Evolutionary conservation across 92 coral and sea anemone genomes (phyloP).

Genomic region (Zoanthus solanderi): DNA sequence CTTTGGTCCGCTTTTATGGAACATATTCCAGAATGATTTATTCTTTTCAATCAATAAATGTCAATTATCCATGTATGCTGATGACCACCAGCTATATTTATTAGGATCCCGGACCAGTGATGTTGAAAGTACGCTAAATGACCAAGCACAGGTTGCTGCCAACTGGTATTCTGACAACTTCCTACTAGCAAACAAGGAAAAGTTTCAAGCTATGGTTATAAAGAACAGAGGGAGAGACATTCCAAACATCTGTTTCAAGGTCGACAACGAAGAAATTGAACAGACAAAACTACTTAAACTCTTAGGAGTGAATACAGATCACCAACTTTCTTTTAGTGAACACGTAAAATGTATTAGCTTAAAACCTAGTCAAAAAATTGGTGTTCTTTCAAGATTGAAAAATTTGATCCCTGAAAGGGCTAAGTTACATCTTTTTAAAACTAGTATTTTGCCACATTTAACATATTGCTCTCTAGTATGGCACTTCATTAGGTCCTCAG

Average conservation of each 20-base stretch:
- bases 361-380: no score
- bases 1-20: constrained; percentile 49
- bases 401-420: no score
- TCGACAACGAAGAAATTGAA: constrained; percentile 38
- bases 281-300: constrained; percentile 39
- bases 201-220: no score
- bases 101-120: neutral
- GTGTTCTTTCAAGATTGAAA: no score
- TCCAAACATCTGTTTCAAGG: constrained; percentile 25
- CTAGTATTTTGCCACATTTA: neutral
- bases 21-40: constrained; percentile 49
- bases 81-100: constrained; percentile 35
- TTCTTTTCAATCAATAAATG: constrained; percentile 14
- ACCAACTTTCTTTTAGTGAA: constrained; percentile 15
- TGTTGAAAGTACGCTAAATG: no score
- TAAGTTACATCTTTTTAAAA: neutral
- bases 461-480: no score
- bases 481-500: neutral
- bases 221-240: constrained; percentile 2
- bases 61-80: constrained; percentile 24
- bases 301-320: constrained; percentile 13
- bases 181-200: no score
- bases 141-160: constrained; percentile 5
- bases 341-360: neutral
- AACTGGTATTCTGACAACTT: constrained; percentile 1